Evolutionary conservation across 2,113 vertebrate species (phyloP).

Genomic region (Plectropomus leopardus): DNA sequence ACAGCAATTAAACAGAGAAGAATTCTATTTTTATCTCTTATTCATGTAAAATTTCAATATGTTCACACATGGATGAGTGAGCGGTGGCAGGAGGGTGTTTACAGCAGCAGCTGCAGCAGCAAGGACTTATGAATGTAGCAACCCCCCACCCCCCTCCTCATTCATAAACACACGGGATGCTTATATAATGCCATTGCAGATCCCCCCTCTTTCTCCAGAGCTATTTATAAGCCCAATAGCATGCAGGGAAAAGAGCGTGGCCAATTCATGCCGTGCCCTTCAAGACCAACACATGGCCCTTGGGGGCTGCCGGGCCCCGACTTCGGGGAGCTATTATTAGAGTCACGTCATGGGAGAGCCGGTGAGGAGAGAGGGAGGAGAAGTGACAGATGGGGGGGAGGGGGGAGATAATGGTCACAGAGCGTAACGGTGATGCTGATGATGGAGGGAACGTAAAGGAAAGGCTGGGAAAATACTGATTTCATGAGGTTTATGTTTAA

Average conservation of each 20-base stretch:
- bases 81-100: conserved; percentile 7
- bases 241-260: conserved; percentile 48
- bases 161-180: conserved; percentile 81
- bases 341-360: conserved; percentile 70
- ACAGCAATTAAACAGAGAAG: background rate
- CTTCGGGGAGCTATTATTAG: conserved; percentile 82
- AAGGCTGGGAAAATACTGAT: conserved; percentile 16
- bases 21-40: background rate
- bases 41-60: conserved; percentile 1
- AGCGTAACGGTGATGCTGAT: conserved; percentile 3
- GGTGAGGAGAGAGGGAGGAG: conserved; percentile 58
- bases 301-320: conserved; percentile 69
- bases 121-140: conserved; percentile 71
- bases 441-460: conserved; percentile 17
- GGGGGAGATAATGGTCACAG: conserved; percentile 32
- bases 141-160: conserved; percentile 47
- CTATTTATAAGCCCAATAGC: conserved; percentile 77
- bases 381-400: conserved; percentile 72
- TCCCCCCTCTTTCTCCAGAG: conserved; percentile 22
- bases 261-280: conserved; percentile 79
- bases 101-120: conserved; percentile 62
- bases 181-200: conserved; percentile 80
- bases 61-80: conserved; percentile 31
- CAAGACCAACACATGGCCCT: conserved; percentile 72
- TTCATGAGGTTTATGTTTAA: conserved; percentile 1